Conservation (phyloP, 2,797 vertebrate genomes). For the Micromesistius poutassou region DNA sequence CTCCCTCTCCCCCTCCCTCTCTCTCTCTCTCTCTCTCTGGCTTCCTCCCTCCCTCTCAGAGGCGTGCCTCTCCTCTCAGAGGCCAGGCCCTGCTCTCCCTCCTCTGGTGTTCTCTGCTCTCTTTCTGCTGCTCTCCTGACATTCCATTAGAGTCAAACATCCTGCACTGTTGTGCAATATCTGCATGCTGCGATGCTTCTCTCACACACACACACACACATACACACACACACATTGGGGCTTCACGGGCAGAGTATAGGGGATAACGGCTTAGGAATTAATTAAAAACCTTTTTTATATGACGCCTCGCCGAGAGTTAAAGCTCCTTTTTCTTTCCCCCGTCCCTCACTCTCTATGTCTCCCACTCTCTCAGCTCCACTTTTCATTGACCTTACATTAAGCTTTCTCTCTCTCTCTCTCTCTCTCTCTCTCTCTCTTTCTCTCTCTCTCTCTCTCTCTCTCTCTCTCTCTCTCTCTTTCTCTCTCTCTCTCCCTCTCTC, state of each 20-base stretch:
- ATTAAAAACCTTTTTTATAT: constrained; percentile 31
- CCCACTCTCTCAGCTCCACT: constrained; percentile 18
- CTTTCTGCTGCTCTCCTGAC: constrained; percentile 39
- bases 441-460: neutral
- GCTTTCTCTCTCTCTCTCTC: neutral
- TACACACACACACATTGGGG: constrained; percentile 21
- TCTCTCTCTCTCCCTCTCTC: neutral
- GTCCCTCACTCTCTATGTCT: constrained; percentile 9
- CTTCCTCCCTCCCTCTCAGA: constrained; percentile 33
- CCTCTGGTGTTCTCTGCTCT: constrained; percentile 59
- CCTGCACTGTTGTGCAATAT: neutral
- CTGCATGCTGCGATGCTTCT: constrained; percentile 37
- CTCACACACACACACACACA: neutral
- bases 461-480: neutral
- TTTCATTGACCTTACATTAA: constrained; percentile 32
- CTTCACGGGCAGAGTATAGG: constrained; percentile 22
- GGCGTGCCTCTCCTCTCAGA: constrained; percentile 39
- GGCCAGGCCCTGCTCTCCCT: constrained; percentile 42
- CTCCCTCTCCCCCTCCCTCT: constrained; percentile 5
- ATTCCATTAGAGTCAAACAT: constrained; percentile 41
- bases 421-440: neutral
- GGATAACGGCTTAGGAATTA: constrained; percentile 30
- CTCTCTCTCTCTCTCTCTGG: constrained; percentile 22
- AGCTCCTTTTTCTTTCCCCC: constrained; percentile 20
- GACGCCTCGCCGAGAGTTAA: constrained; percentile 35